A percentile compares a stretch with the other conserved stretches of the same genome.
Evolutionary conservation across 2,113 vertebrate genomes (phyloP).

Genomic region (Leuciscus idus): DNA sequence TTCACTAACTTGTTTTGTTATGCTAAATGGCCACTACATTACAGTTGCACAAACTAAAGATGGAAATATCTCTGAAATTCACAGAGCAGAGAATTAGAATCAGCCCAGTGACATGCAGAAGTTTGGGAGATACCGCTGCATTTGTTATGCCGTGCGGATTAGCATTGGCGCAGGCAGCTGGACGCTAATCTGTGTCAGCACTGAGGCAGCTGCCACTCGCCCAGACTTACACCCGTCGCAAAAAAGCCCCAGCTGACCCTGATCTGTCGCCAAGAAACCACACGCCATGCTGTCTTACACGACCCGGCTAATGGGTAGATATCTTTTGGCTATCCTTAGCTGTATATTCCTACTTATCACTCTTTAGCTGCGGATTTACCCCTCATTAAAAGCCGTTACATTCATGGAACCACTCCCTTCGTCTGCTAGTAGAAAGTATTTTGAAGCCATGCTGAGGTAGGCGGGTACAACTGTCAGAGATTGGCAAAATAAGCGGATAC

Average conservation of each 20-base stretch:
- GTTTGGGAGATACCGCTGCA: slow-evolving; percentile 1
- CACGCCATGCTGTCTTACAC: slow-evolving; percentile 30
- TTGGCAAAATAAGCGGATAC: background rate
- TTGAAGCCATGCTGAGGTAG: background rate
- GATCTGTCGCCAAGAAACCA: slow-evolving; percentile 38
- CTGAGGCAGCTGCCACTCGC: slow-evolving; percentile 57
- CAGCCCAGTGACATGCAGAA: background rate
- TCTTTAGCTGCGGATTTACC: slow-evolving; percentile 23
- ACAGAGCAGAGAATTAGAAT: background rate
- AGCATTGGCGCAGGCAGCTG: slow-evolving; percentile 53
- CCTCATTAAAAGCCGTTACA: slow-evolving; percentile 35
- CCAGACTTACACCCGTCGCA: slow-evolving; percentile 35
- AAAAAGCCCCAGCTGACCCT: slow-evolving; percentile 29
- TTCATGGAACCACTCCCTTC: slow-evolving; percentile 2
- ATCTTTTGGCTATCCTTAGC: background rate
- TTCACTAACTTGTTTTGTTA: background rate
- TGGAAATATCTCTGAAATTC: background rate
- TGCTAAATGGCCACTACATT: background rate
- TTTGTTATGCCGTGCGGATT: slow-evolving; percentile 41
- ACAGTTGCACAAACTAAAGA: background rate
- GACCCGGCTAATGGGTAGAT: slow-evolving; percentile 35
- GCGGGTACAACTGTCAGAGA: background rate
- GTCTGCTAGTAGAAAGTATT: background rate
- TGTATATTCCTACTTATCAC: slow-evolving; percentile 26
- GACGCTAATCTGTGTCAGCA: slow-evolving; percentile 57